Percentiles rank a stretch among this genome's conserved stretches.
These are phyloP conservation scores for Corythornis vintsioides DNA, from an alignment of 2,113 vertebrate genomes.

Conservation along the genomic window DNA sequence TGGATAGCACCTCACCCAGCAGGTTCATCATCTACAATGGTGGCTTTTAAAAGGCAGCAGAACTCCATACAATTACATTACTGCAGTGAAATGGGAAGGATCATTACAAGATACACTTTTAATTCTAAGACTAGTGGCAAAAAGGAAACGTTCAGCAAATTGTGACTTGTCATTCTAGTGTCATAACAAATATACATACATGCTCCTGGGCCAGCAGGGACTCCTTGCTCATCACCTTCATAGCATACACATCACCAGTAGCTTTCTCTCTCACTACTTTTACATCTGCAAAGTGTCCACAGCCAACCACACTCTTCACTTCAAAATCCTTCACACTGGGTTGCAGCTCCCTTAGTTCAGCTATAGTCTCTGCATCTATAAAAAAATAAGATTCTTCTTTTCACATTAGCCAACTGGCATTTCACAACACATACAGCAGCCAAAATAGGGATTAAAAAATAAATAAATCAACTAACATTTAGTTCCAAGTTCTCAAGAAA, in stretches of 20 bases:
- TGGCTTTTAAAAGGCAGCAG: neutral
- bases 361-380: conserved; percentile 85
- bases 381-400: conserved; percentile 45
- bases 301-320: conserved; percentile 84
- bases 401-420: neutral
- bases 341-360: conserved; percentile 87
- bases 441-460: neutral
- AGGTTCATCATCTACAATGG: neutral
- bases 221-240: conserved; percentile 94
- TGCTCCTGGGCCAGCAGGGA: conserved; percentile 82
- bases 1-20: neutral
- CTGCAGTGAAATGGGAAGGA: neutral
- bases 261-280: conserved; percentile 89
- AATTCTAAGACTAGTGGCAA: neutral
- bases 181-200: conserved; percentile 71
- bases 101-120: neutral
- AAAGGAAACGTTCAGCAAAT: neutral
- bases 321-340: conserved; percentile 89
- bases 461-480: neutral
- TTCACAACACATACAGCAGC: neutral
- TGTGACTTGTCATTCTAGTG: neutral
- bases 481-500: conserved; percentile 55
- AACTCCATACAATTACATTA: neutral
- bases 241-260: conserved; percentile 90
- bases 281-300: conserved; percentile 90